phyloP scores from a whole-genome alignment of 2,888 invertebrate genomes.

The Vandiemenella viatica region DNA sequence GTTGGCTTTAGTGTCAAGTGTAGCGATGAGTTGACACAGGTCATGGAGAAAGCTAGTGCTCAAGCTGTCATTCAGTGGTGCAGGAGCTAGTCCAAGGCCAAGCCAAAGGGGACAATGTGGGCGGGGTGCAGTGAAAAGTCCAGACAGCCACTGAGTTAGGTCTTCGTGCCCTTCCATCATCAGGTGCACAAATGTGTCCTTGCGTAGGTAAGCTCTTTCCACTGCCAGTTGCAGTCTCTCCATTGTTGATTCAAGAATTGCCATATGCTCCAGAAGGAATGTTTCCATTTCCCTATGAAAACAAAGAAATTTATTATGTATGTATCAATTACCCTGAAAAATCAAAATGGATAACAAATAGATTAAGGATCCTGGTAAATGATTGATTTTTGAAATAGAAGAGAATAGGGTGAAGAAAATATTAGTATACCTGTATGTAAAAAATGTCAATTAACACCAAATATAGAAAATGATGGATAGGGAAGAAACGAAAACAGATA shows the following conservation, averaged over 20 bases:
- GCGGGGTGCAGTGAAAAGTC: slow-evolving; percentile 51
- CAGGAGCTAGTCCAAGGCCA: slow-evolving; percentile 28
- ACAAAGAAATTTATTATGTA: too few species aligned
- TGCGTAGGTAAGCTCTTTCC: slow-evolving; percentile 43
- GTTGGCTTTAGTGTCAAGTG: slow-evolving; percentile 68
- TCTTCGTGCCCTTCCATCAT: slow-evolving; percentile 36
- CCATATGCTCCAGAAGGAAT: slow-evolving; percentile 67
- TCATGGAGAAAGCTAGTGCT: slow-evolving; percentile 16
- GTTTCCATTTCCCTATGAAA: slow-evolving; percentile 49
- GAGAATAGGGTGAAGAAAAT: too few species aligned
- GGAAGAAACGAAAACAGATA: too few species aligned
- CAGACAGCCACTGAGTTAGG: slow-evolving; percentile 39
- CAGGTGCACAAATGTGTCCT: slow-evolving; percentile 30
- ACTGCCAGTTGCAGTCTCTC: slow-evolving; percentile 52
- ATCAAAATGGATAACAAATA: too few species aligned
- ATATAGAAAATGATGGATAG: too few species aligned
- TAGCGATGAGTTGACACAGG: slow-evolving; percentile 49
- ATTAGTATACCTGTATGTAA: too few species aligned
- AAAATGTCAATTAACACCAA: too few species aligned
- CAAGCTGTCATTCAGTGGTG: slow-evolving; percentile 4
- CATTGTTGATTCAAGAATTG: slow-evolving; percentile 54
- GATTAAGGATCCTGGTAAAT: background rate
- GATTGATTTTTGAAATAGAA: background rate
- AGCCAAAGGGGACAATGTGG: slow-evolving; percentile 51
- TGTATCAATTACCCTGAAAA: too few species aligned